Conservation (phyloP, 2,797 vertebrate genomes). For the Artibeus lituratus region DNA sequence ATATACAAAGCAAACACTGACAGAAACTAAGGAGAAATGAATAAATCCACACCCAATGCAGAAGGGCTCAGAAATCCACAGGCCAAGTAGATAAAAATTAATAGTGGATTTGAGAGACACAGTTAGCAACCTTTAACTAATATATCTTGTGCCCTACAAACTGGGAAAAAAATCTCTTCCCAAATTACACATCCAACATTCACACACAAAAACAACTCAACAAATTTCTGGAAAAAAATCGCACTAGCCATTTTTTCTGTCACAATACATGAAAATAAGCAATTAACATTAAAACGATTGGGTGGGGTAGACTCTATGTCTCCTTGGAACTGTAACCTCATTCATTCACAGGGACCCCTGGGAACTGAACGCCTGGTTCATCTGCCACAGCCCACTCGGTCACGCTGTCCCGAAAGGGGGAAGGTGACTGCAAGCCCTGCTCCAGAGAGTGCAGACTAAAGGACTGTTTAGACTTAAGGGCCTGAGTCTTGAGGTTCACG, state of each 20-base stretch:
- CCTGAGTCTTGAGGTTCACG: not conserved
- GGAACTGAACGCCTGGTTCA: not conserved
- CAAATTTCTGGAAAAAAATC: not conserved
- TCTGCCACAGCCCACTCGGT: not conserved
- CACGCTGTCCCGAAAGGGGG: fast-evolving
- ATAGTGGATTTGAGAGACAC: not conserved
- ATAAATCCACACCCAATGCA: not conserved
- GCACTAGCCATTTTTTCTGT: not conserved
- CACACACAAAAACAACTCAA: not conserved
- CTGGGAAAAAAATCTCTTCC: not conserved
- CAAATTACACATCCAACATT: not conserved
- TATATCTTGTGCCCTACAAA: not conserved
- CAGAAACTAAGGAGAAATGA: not conserved
- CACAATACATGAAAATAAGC: not conserved
- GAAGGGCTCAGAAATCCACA: not conserved
- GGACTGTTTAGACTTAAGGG: not conserved
- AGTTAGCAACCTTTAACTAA: not conserved
- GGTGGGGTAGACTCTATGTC: not conserved
- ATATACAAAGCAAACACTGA: not conserved
- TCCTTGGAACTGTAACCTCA: not conserved
- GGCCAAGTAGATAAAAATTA: not conserved
- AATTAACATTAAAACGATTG: not conserved
- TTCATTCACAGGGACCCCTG: not conserved
- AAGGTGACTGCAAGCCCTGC: not conserved
- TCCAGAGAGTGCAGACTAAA: not conserved